Percentiles rank a stretch among this genome's conserved stretches.
Evolutionary conservation across 2,888 invertebrate species (phyloP).

Genomic region (Andricus curvator): DNA sequence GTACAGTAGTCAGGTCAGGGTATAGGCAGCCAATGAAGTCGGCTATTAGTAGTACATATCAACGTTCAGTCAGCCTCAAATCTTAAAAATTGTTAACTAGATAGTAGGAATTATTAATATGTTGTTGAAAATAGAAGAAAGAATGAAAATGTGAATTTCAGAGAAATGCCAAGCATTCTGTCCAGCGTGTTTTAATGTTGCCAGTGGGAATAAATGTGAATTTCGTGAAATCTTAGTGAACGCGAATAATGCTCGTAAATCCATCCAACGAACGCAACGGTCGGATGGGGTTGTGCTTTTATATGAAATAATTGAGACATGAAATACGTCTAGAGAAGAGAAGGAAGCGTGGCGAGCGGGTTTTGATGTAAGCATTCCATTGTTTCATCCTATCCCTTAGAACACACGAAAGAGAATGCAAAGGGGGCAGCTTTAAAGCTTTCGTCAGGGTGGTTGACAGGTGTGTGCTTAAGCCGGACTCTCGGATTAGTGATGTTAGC

Average conservation of each 20-base stretch:
- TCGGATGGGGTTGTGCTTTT: conserved; percentile 65
- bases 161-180: not conserved
- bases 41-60: too few relatives aligned
- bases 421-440: conserved; percentile 62
- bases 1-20: too few relatives aligned
- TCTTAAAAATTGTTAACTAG: too few relatives aligned
- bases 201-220: conserved; percentile 7
- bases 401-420: conserved; percentile 60
- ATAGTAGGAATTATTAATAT: not conserved
- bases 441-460: conserved; percentile 57
- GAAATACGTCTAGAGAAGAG: conserved; percentile 68
- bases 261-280: conserved; percentile 50
- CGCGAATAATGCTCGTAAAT: conserved; percentile 54
- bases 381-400: conserved; percentile 71
- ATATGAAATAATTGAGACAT: conserved; percentile 76
- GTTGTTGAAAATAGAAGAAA: not conserved
- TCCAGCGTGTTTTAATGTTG: not conserved
- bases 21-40: too few relatives aligned
- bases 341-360: conserved; percentile 61
- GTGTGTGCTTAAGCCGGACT: conserved; percentile 70
- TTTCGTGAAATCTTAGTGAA: conserved; percentile 39
- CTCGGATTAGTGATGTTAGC: conserved; percentile 70
- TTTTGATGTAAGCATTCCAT: conserved; percentile 74
- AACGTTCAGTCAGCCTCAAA: too few relatives aligned
- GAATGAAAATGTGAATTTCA: not conserved